Conservation (phyloP, 2,113 vertebrate species). For the Spea bombifrons region DNA sequence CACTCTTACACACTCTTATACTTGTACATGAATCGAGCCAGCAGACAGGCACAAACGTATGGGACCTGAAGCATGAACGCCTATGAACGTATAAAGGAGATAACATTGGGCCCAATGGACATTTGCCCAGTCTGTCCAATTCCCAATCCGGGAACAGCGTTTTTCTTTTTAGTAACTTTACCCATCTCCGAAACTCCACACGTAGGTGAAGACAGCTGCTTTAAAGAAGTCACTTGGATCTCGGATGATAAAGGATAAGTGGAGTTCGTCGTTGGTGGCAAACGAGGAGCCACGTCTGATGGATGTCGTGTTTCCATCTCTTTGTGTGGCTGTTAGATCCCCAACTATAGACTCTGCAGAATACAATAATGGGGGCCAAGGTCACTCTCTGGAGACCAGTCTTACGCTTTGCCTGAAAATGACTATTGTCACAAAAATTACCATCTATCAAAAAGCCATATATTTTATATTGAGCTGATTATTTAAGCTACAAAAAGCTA, state of each 20-base stretch:
- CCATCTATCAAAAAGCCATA: background rate
- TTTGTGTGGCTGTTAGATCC: slow-evolving; percentile 74
- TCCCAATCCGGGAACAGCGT: background rate
- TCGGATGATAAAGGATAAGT: slow-evolving; percentile 73
- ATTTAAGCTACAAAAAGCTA: background rate
- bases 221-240: slow-evolving; percentile 74
- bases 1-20: background rate
- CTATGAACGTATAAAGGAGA: too few relatives aligned
- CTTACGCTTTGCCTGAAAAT: background rate
- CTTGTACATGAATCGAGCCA: background rate
- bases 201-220: slow-evolving; percentile 71
- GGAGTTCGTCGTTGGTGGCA: slow-evolving; percentile 61
- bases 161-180: slow-evolving; percentile 51
- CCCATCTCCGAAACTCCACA: slow-evolving; percentile 84
- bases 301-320: slow-evolving; percentile 63
- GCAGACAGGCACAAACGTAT: background rate
- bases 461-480: background rate
- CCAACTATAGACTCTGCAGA: slow-evolving; percentile 75
- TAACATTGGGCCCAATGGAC: too few relatives aligned
- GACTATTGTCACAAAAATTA: background rate
- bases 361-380: background rate
- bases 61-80: background rate
- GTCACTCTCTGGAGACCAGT: background rate
- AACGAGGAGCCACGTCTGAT: slow-evolving; percentile 62
- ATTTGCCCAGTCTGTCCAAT: background rate